phyloP scores from a whole-genome alignment of 2,888 invertebrate species.

The Axea sp. region DNA sequence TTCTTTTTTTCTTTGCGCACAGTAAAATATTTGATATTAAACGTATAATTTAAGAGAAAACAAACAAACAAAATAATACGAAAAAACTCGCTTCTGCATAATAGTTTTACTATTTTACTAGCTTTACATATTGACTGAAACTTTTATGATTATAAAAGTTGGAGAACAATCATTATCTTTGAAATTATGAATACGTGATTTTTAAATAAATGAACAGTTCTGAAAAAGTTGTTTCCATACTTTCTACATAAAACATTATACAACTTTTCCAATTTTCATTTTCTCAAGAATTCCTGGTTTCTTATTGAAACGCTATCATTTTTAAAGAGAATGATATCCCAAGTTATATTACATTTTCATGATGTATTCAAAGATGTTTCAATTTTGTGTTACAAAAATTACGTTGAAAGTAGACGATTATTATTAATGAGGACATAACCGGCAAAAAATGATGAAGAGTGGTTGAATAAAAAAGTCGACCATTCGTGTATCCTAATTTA shows the following conservation, averaged over 20 bases:
- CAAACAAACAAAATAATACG: too few species aligned
- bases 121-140: constrained; percentile 54
- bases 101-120: too few species aligned
- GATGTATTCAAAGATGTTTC: constrained; percentile 16
- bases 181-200: constrained; percentile 55
- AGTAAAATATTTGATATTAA: constrained; percentile 32
- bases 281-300: constrained; percentile 41
- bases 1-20: constrained; percentile 8
- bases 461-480: too few species aligned
- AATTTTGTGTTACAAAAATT: constrained; percentile 31
- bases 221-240: constrained; percentile 40
- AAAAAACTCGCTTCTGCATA: constrained; percentile 41
- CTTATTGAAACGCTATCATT: constrained; percentile 54
- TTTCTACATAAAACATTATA: constrained; percentile 47
- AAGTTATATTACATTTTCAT: constrained; percentile 39
- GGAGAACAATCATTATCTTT: constrained; percentile 52
- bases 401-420: constrained; percentile 23
- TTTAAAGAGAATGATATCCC: constrained; percentile 37
- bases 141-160: constrained; percentile 54
- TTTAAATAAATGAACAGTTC: constrained; percentile 54
- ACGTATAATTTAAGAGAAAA: constrained; percentile 23
- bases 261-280: constrained; percentile 56
- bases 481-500: too few species aligned
- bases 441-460: too few species aligned
- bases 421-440: too few species aligned